These are phyloP conservation scores for western clawed frog (Xenopus tropicalis) DNA, from an alignment of 2,113 vertebrate genomes.

Conservation along the genomic window DNA sequence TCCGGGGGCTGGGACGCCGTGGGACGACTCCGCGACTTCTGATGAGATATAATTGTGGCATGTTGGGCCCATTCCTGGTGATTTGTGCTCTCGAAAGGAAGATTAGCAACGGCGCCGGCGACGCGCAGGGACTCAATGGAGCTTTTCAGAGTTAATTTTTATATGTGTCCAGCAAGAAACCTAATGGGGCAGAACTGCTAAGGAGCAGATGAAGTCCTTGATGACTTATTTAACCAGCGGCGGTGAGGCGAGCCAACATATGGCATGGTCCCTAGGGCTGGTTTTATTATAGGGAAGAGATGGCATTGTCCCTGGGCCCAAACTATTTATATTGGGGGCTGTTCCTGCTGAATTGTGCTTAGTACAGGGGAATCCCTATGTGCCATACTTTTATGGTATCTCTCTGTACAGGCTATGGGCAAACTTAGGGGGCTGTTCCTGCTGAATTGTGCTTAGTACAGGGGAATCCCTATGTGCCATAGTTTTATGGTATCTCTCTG, in stretches of 20 bases:
- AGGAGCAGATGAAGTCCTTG: background rate
- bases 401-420: too few species aligned
- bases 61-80: slow-evolving; percentile 29
- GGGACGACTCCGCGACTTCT: slow-evolving; percentile 44
- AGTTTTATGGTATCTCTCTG: too few species aligned
- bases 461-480: too few species aligned
- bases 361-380: too few species aligned
- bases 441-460: too few species aligned
- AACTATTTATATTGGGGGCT: too few species aligned
- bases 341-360: too few species aligned
- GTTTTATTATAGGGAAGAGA: too few species aligned
- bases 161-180: background rate
- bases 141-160: slow-evolving; percentile 2
- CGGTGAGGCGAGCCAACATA: background rate
- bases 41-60: slow-evolving; percentile 41
- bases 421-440: too few species aligned
- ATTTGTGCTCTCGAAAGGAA: slow-evolving; percentile 7
- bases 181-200: slow-evolving; percentile 1
- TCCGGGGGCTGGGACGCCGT: slow-evolving; percentile 19
- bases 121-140: slow-evolving; percentile 2
- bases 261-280: background rate
- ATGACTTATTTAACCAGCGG: background rate
- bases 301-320: too few species aligned
- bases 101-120: background rate
- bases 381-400: too few species aligned